Evolutionary conservation across 2,113 vertebrate genomes (phyloP), one percentile per base, ranked within the genome.

Genomic region (Trichechus manatus): DNA sequence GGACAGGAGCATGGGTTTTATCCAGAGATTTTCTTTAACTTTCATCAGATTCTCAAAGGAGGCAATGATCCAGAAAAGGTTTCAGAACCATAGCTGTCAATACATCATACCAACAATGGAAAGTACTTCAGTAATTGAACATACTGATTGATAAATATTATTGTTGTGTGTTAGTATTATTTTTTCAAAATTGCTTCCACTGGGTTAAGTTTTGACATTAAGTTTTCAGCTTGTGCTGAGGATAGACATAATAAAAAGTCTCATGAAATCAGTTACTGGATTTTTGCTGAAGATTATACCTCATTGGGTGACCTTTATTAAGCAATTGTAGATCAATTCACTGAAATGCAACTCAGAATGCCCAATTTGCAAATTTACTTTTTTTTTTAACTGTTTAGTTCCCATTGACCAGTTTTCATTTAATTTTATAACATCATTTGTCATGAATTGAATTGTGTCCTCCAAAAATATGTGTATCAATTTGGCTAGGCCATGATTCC

Each of bases 221-320:
- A 91, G 53, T 68, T 79, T 29, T 59, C 36, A 81, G 33, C 23
- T 79, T 86, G 74, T 92, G 53, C 15, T 53, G 25, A 56, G 17
- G 23, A 61, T 59, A 83, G 47, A 75, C 39, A 20, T 70, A 64
- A 78, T 23, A 84, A 42, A 77, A 19, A 80, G 9, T 85, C 10
- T 96, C 33, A 53, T 66, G 44, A 89, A 96, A 83, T 90, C 56
- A 80, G n/a, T 66, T 92, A 27, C 47, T 87, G 44, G 8, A 22
- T 85, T 85, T 91, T 93, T 93, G 13, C 61, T 96, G 81, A 91
- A 92, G 56, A 81, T 31, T 11, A 0, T 87, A 74, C 5, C 10
- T 33, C 53, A 80, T 68, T 33, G 19, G 70, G 25, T 81, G 31
- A 4, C 23, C 87, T 61, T 44, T 13, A 23, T 42, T 7, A 79